Evolutionary conservation across 2,888 invertebrate species (phyloP), one percentile per base, ranked within the genome.

Genomic region (Panopea generosa): DNA sequence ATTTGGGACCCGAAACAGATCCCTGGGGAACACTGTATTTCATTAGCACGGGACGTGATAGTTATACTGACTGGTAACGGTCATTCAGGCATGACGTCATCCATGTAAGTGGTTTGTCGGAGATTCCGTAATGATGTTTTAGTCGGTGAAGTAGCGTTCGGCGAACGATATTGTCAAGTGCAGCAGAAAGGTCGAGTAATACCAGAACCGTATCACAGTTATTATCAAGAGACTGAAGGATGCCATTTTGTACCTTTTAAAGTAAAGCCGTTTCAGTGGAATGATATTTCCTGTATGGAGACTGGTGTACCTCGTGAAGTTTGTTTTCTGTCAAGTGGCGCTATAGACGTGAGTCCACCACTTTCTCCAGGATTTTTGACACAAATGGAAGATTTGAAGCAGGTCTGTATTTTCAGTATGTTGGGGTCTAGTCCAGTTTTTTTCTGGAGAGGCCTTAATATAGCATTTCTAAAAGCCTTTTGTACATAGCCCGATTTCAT

Each of bases 261-360:
- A 70, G 40, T 38, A 76, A 43, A 18, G 76, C 80, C 16, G 70
- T 69, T 49, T 76, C 79, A 14, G 68, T 75, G 2, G 71, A 75
- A 49, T 71, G 71, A 29, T 62, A 65, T 43, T 72, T 72, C 47
- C 65, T 71, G 33, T 72, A 72, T n/a, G 74, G 62, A 38, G 68
- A 73, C n/a, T 70, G 70, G n/a, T 60, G 55, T n/a, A 40, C 38
- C 56, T 73, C 73, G 26, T 77, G 63, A 0, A 70, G 59, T 27
- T 75, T 55, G 56, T 79, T 59, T 2, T 60, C 65, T 61, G 2
- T 67, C n/a, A n/a, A n/a, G n/a, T n/a, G n/a, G n/a, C n/a, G n/a
- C n/a, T n/a, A n/a, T n/a, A n/a, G n/a, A n/a, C 14, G 2, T 57
- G 62, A 33, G 14, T 38, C 24, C 63, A 59, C 3, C 0, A 68